Conservation (phyloP, 2,888 invertebrate species). For the Melanotus villosus region DNA sequence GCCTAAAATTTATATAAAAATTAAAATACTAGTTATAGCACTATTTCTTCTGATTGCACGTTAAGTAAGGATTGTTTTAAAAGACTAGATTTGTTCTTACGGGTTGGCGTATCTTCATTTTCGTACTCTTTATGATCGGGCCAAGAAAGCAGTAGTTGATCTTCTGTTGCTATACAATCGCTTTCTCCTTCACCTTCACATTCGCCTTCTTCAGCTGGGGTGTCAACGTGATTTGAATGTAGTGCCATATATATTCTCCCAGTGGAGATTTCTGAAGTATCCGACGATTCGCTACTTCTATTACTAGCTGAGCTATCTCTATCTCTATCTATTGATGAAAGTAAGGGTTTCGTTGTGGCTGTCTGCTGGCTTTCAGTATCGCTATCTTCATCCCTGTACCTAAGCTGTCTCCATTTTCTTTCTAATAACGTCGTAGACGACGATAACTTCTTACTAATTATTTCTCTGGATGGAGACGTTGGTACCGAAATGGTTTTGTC, state of each 20-base stretch:
- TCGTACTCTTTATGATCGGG: constrained; percentile 64
- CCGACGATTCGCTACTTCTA: constrained; percentile 70
- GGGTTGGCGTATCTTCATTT: constrained; percentile 43
- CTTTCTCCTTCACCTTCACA: constrained; percentile 51
- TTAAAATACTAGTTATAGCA: constrained; percentile 55
- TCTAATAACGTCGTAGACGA: constrained; percentile 67
- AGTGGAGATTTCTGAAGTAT: constrained; percentile 63
- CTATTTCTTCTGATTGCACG: constrained; percentile 61
- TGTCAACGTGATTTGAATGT: constrained; percentile 58
- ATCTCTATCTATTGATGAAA: constrained; percentile 52
- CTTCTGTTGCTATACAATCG: constrained; percentile 57
- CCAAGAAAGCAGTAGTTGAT: constrained; percentile 73
- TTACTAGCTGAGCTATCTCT: constrained; percentile 54
- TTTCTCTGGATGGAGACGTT: constrained; percentile 62
- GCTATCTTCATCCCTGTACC: constrained; percentile 60
- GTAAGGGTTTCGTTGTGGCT: constrained; percentile 59
- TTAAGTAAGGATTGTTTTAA: constrained; percentile 58
- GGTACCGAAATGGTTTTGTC: constrained; percentile 72
- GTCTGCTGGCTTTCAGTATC: constrained; percentile 56
- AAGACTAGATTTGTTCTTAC: constrained; percentile 46
- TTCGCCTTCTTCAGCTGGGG: constrained; percentile 49
- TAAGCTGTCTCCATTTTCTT: constrained; percentile 64
- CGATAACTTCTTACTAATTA: constrained; percentile 64
- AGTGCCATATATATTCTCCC: constrained; percentile 66
- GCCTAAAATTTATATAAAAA: constrained; percentile 21